A percentile compares a stretch with the other conserved stretches of the same genome.
Evolutionary conservation across 2,888 invertebrate species (phyloP).

Genomic region (Campopleginae sp.): DNA sequence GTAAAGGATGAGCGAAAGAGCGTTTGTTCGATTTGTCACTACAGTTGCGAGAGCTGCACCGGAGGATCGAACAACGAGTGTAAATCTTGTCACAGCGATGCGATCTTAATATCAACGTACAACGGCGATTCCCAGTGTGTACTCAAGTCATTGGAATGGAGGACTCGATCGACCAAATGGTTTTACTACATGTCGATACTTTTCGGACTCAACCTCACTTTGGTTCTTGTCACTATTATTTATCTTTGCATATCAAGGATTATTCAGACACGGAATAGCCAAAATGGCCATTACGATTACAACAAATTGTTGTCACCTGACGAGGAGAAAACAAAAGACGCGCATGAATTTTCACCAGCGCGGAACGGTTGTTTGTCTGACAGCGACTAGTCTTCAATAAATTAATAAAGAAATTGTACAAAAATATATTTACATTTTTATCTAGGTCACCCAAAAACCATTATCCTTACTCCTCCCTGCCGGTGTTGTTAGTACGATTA

Average conservation of each 20-base stretch:
- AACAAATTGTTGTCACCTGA: slow-evolving; percentile 39
- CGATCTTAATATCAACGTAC: slow-evolving; percentile 82
- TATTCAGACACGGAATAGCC: slow-evolving; percentile 32
- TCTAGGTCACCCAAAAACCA: background rate
- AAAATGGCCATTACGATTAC: slow-evolving; percentile 42
- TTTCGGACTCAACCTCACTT: slow-evolving; percentile 73
- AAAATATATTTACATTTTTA: background rate
- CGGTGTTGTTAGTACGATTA: too few relatives aligned
- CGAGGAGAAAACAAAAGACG: slow-evolving; percentile 20
- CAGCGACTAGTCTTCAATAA: slow-evolving; percentile 62
- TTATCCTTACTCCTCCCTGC: background rate
- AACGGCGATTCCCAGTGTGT: slow-evolving; percentile 73
- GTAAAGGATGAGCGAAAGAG: slow-evolving; percentile 76
- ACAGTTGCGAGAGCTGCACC: slow-evolving; percentile 89
- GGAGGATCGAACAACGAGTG: slow-evolving; percentile 90
- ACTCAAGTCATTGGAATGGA: slow-evolving; percentile 76
- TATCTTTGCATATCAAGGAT: slow-evolving; percentile 65
- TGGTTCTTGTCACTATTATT: slow-evolving; percentile 66
- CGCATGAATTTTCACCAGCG: slow-evolving; percentile 40
- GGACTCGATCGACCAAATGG: slow-evolving; percentile 77
- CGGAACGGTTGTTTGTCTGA: slow-evolving; percentile 63
- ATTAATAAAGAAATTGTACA: slow-evolving; percentile 14
- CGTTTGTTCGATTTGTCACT: slow-evolving; percentile 89
- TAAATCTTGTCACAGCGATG: slow-evolving; percentile 88
- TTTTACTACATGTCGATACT: slow-evolving; percentile 76